phyloP scores from a whole-genome alignment of 2,888 invertebrate genomes.

The Megalurothrips usitatus region DNA sequence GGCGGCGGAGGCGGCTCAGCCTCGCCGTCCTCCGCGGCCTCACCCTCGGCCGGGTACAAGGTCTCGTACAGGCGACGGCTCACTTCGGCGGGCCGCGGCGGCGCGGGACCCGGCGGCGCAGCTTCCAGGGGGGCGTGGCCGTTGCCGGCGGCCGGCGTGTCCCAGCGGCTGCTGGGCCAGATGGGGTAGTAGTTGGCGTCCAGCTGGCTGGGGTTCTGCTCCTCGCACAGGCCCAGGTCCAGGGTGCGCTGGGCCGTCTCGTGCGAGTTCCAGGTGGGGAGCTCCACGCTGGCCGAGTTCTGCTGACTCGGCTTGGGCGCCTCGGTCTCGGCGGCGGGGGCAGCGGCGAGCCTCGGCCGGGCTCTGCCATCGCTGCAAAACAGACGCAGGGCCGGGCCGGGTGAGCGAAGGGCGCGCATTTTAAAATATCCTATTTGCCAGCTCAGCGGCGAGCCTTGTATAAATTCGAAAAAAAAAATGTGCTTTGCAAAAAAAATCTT shows the following conservation, averaged over 20 bases:
- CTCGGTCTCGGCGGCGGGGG: neutral
- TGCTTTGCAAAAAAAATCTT: too few relatives aligned
- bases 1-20: slow-evolving; percentile 54
- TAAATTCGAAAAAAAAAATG: too few relatives aligned
- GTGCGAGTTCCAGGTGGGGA: slow-evolving; percentile 49
- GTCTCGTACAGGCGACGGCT: slow-evolving; percentile 40
- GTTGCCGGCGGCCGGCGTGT: slow-evolving; percentile 28
- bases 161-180: slow-evolving; percentile 30
- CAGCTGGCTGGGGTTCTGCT: slow-evolving; percentile 29
- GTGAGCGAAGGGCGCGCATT: neutral
- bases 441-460: neutral
- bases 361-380: neutral
- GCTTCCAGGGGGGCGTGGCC: neutral
- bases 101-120: neutral
- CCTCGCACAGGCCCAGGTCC: slow-evolving; percentile 47
- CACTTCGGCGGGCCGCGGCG: slow-evolving; percentile 12
- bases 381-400: neutral
- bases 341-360: neutral
- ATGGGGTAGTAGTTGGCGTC: slow-evolving; percentile 10
- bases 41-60: slow-evolving; percentile 39
- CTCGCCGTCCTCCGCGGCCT: neutral
- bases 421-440: neutral
- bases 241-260: slow-evolving; percentile 44
- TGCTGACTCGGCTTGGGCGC: neutral
- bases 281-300: neutral